Conservation (phyloP, 2,113 vertebrate genomes). For the Xiphophorus couchianus region DNA sequence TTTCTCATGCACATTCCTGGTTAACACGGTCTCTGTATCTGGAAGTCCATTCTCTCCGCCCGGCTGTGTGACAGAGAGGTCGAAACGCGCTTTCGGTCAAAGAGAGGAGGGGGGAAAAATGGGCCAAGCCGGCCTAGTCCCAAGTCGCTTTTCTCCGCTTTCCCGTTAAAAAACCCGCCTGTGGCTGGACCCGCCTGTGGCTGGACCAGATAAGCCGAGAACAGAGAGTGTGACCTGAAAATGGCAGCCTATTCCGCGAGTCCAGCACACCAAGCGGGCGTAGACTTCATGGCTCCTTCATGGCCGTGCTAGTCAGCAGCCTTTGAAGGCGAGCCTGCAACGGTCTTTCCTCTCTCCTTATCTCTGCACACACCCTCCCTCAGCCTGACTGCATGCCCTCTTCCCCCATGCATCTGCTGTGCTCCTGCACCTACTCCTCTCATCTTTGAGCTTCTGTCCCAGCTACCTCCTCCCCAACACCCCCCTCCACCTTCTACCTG, state of each 20-base stretch:
- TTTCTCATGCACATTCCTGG: slow-evolving; percentile 33
- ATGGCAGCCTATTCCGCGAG: slow-evolving; percentile 47
- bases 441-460: slow-evolving; percentile 48
- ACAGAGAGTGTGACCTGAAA: slow-evolving; percentile 66
- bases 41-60: slow-evolving; percentile 33
- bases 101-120: slow-evolving; percentile 31
- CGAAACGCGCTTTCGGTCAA: slow-evolving; percentile 59
- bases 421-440: slow-evolving; percentile 39
- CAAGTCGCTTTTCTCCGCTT: slow-evolving; percentile 50
- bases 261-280: slow-evolving; percentile 47
- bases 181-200: slow-evolving; percentile 69
- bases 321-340: slow-evolving; percentile 77
- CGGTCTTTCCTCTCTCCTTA: slow-evolving; percentile 57
- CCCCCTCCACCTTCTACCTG: slow-evolving; percentile 53
- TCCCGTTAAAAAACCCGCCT: slow-evolving; percentile 66
- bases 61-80: slow-evolving; percentile 37
- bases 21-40: slow-evolving; percentile 19
- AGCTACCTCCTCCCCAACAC: not conserved
- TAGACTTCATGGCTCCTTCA: slow-evolving; percentile 71
- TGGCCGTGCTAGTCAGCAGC: slow-evolving; percentile 51
- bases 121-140: slow-evolving; percentile 51
- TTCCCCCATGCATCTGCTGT: slow-evolving; percentile 52
- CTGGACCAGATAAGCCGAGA: slow-evolving; percentile 75
- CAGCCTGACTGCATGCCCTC: slow-evolving; percentile 48
- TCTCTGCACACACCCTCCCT: slow-evolving; percentile 64